phyloP scores from a whole-genome alignment of 2,888 invertebrate genomes.

The Rhamnusium bicolor region DNA sequence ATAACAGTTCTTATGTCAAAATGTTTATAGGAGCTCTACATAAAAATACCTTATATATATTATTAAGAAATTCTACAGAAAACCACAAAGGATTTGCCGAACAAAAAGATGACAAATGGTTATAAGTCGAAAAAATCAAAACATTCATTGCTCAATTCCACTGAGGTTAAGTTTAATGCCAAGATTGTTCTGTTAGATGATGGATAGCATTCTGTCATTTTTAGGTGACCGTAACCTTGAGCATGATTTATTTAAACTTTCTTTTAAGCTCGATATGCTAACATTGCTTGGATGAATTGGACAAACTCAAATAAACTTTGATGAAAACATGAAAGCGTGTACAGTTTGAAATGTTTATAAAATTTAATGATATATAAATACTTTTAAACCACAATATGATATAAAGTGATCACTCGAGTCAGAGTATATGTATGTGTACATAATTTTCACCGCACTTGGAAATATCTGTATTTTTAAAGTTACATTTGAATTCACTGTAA shows the following conservation, averaged over 20 bases:
- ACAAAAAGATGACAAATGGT: constrained; percentile 61
- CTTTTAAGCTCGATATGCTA: constrained; percentile 26
- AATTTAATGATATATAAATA: constrained; percentile 16
- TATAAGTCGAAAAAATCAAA: constrained; percentile 59
- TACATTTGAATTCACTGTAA: no score
- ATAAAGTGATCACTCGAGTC: background rate
- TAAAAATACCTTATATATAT: constrained; percentile 23
- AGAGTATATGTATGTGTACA: no score
- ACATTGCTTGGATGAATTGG: background rate
- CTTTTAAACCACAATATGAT: background rate
- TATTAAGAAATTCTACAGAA: constrained; percentile 23
- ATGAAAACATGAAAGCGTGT: constrained; percentile 11
- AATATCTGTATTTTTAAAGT: no score
- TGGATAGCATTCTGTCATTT: constrained; percentile 54
- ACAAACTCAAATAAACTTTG: background rate
- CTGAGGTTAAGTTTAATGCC: constrained; percentile 59
- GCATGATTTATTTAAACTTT: constrained; percentile 46
- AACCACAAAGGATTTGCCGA: constrained; percentile 44
- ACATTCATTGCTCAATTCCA: constrained; percentile 60
- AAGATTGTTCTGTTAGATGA: constrained; percentile 54
- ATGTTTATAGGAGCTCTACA: background rate
- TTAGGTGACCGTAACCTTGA: constrained; percentile 52
- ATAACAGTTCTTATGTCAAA: background rate
- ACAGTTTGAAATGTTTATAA: background rate
- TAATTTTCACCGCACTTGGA: no score